Evolutionary conservation across 2,113 vertebrate genomes (phyloP), one percentile per base, ranked within the genome.

Genomic region (Athene cunicularia): DNA sequence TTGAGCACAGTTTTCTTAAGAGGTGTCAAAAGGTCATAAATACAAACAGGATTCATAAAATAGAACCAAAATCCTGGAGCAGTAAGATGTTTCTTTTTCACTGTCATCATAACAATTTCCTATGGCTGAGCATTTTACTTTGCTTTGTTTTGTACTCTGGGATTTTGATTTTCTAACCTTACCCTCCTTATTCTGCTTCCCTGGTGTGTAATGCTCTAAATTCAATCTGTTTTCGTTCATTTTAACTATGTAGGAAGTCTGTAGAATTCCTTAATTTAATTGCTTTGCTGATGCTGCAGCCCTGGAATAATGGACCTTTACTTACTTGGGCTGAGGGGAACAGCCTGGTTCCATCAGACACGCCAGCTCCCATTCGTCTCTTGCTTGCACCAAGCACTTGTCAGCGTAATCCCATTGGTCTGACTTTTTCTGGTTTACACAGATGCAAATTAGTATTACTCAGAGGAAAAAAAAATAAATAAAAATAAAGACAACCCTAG

Each of bases 221-320:
- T 90, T 73, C 90, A 93, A 52, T 84, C 91, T 92, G 88, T 8
- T 97, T 95, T 84, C 5, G 5, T 90, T 95, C 64, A 19, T 96
- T 96, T 96, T 88, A 95, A 86, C 86, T 86, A 47, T 0, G 1
- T 86, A 75, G 56, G 75, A 94, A 94, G 56, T 49, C 75, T 83
- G 47, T 32, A 86, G 62, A 91, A 81, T 79, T 80, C 86, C 81
- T 86, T 91, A 80, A 86, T 91, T 89, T 95, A 72, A 94, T 96
- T 94, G 45, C 41, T 94, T 88, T 95, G 86, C 75, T 82, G 90
- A 92, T 91, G 94, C 28, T 85, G 88, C 80, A 96, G 58, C 74
- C 22, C 41, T 81, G 32, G 24, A 88, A 93, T 96, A 87, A 95
- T 85, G 74, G 70, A 90, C 66, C 5, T 88, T 85, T 90, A 80